Base-by-base conservation (phyloP, 2,797 vertebrate species). In the Ammospiza maritima region DNA sequence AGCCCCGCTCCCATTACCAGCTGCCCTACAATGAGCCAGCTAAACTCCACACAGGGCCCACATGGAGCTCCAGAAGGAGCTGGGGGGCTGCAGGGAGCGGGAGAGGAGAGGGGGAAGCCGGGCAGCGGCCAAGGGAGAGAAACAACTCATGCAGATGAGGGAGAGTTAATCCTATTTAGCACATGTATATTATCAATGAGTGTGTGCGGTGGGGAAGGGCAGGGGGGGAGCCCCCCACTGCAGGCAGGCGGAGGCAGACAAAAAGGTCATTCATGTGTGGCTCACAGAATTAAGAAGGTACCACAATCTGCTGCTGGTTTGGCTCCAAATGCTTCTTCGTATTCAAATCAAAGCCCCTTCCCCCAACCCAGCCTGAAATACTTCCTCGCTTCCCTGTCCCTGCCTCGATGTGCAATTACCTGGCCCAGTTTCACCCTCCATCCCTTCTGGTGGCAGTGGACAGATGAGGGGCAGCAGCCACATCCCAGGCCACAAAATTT, bases 81-180 rank as follows among this genome's bases (percentile, higher is more conserved):
- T 95, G 91, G 92, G 92, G 93, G 89, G 92, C 74, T 92, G 94
- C 8, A 83, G 86, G 71, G 34, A 89, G 74, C 27, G 3, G 70
- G 53, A 86, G 53, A 88, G 77, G 88, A 89, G 70, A 75, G 76
- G 88, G 94, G 86, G 65, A 45, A 91, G 86, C 70, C 5, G 17
- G 83, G 26, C 56, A 20, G 95, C 57, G 32, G 69, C 18, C 62
- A 38, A 89, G 74, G 58, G 60, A 91, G 67, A 93, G 81, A 85
- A 96, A 97, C 92, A 82, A 85, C 85, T 96, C 91, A 80, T 76
- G 85, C 94, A 97, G 88, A 96, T 89, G 92, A 89, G 86, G 89
- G 93, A 91, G 92, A 85, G 88, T 93, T 97, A 97, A 98, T 97
- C 97, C 97, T 96, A 92, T 97, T 97, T 97, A 97, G 93, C 96